These are phyloP conservation scores for Pemphigus obesinymphae DNA, from an alignment of 1,140 invertebrate species.

Conservation along the genomic window DNA sequence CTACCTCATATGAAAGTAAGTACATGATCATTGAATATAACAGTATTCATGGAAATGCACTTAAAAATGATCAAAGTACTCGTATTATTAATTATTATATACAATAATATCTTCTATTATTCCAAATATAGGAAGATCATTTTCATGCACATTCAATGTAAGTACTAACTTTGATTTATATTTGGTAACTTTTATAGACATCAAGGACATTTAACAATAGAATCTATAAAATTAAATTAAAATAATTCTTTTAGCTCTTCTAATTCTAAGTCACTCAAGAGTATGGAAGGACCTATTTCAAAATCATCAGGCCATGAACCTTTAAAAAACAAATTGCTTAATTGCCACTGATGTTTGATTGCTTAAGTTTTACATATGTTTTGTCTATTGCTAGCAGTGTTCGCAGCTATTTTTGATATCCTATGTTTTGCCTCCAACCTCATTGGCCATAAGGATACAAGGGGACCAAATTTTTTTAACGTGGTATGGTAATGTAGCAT, in stretches of 20 bases:
- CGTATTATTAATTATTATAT: no score
- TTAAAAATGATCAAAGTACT: not conserved
- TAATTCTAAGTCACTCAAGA: not conserved
- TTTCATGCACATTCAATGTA: not conserved
- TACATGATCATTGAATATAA: not conserved
- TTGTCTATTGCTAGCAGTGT: no score
- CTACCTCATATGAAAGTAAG: not conserved
- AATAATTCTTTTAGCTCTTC: not conserved
- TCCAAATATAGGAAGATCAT: not conserved
- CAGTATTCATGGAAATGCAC: not conserved
- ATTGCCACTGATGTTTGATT: no score
- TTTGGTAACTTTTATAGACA: not conserved
- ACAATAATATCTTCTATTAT: not conserved
- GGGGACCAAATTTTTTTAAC: no score
- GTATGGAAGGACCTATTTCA: not conserved
- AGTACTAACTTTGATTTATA: not conserved
- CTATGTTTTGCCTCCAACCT: no score
- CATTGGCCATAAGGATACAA: no score
- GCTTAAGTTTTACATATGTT: no score
- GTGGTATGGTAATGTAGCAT: no score
- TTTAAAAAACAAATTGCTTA: not conserved
- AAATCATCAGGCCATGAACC: not conserved
- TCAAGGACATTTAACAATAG: not conserved
- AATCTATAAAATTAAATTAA: not conserved
- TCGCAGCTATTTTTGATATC: no score